phyloP scores from a whole-genome alignment of 2,888 invertebrate genomes.

The Agrochola lychnidis region DNA sequence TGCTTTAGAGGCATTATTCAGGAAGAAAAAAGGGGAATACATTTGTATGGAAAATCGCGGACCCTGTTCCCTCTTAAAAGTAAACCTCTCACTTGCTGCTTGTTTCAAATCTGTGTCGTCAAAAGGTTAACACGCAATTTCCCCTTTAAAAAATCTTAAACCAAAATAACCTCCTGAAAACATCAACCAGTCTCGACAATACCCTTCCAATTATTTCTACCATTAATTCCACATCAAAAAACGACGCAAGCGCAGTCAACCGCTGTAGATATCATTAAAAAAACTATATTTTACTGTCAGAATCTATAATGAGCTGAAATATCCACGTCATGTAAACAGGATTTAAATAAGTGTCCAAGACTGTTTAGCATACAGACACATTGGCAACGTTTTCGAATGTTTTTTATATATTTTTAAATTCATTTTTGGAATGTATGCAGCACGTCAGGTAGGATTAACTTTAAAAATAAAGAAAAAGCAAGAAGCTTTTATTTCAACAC shows the following conservation, averaged over 20 bases:
- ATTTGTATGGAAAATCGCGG: too few species aligned
- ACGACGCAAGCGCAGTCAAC: conserved; percentile 13
- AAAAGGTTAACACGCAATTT: too few species aligned
- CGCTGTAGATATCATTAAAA: conserved; percentile 56
- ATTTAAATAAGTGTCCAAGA: conserved; percentile 52
- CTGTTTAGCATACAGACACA: conserved; percentile 51
- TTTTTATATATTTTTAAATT: not conserved
- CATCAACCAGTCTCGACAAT: not conserved
- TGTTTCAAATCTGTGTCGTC: too few species aligned
- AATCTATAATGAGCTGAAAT: conserved; percentile 54
- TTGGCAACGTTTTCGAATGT: conserved; percentile 28
- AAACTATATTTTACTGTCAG: conserved; percentile 52
- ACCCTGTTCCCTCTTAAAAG: too few species aligned
- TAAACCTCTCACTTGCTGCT: too few species aligned
- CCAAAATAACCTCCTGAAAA: conserved; percentile 22
- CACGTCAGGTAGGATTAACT: not conserved
- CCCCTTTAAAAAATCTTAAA: not conserved
- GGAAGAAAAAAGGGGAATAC: too few species aligned
- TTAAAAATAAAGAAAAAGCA: not conserved
- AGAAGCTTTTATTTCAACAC: conserved; percentile 7
- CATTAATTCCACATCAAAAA: conserved; percentile 49
- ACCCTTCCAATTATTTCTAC: conserved; percentile 30
- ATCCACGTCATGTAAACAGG: conserved; percentile 58
- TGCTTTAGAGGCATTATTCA: too few species aligned
- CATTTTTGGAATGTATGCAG: not conserved